Conservation (phyloP, 2,888 invertebrate genomes). For the Noctua fimbriata region DNA sequence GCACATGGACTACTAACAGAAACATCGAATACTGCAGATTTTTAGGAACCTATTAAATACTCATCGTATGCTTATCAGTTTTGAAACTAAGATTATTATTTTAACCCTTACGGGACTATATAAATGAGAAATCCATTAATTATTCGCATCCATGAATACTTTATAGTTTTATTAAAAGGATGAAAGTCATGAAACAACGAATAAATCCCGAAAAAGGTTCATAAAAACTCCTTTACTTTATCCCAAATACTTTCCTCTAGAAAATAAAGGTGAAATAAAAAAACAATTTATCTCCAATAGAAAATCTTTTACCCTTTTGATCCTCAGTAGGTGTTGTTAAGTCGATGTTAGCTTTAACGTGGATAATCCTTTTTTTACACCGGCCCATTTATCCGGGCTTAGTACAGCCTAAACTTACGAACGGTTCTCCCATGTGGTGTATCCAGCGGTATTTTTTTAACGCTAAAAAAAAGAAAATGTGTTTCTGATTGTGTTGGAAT, state of each 20-base stretch:
- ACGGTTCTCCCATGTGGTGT: constrained; percentile 23
- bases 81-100: background rate
- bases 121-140: background rate
- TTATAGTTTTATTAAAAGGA: background rate
- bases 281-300: constrained; percentile 26
- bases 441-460: constrained; percentile 32
- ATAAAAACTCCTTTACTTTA: constrained; percentile 12
- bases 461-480: constrained; percentile 29
- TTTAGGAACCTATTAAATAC: background rate
- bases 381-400: constrained; percentile 55
- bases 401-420: constrained; percentile 28
- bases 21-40: background rate
- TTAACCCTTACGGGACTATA: background rate
- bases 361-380: constrained; percentile 60
- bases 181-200: background rate
- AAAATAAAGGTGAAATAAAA: constrained; percentile 24
- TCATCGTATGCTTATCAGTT: background rate
- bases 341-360: constrained; percentile 46
- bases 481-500: constrained; percentile 28
- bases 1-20: background rate
- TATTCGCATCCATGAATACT: background rate
- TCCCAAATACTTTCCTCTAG: background rate
- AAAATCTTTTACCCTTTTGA: constrained; percentile 50
- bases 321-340: constrained; percentile 47
- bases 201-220: background rate